A percentile compares a stretch with the other conserved stretches of the same genome.
Conservation (phyloP, 2,797 vertebrate genomes). For the Choloepus didactylus region DNA sequence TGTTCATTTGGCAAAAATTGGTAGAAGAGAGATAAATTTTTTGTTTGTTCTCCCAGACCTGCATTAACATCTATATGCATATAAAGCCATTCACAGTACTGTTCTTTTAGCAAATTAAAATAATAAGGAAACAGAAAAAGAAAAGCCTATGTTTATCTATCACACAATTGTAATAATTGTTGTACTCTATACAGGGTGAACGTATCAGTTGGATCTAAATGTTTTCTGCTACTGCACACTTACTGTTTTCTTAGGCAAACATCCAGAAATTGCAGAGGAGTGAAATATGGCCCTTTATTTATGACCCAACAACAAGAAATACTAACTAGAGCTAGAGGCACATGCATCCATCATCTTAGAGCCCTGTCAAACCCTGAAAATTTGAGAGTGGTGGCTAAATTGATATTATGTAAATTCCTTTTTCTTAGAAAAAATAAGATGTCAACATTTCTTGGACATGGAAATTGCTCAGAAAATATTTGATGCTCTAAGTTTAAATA, state of each 20-base stretch:
- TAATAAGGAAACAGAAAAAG: background rate
- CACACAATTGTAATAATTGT: background rate
- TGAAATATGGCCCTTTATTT: conserved; percentile 9
- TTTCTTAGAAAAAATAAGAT: conserved; percentile 2
- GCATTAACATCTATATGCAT: background rate
- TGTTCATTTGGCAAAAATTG: background rate
- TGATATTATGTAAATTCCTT: background rate
- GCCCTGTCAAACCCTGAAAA: background rate
- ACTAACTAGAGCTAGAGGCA: background rate
- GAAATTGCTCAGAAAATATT: conserved; percentile 27
- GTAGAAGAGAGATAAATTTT: conserved; percentile 5
- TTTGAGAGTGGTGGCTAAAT: background rate
- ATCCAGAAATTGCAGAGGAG: background rate
- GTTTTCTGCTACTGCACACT: background rate
- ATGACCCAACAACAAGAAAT: background rate
- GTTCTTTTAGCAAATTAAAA: conserved; percentile 9
- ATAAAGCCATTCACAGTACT: background rate
- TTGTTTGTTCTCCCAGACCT: background rate
- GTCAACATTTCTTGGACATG: background rate
- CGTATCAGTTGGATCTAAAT: background rate
- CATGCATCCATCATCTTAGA: background rate
- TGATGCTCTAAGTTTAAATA: background rate
- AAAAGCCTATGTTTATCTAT: background rate
- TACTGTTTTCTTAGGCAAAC: conserved; percentile 3
- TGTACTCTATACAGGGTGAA: background rate